Conservation (phyloP, 1,140 invertebrate genomes). For the Hyles euphorbiae region DNA sequence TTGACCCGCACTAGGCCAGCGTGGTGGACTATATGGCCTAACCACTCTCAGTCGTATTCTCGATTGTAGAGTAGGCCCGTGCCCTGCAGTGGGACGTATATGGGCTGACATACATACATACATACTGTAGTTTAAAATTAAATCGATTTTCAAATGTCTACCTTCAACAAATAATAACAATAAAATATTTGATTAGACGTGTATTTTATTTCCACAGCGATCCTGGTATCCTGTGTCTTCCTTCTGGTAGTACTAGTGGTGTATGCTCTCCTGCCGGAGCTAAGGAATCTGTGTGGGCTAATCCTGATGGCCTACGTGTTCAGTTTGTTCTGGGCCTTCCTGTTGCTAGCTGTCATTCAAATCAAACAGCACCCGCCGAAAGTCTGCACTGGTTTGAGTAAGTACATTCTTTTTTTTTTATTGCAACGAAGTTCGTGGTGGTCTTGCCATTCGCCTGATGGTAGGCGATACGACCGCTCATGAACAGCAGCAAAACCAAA, state of each 20-base stretch:
- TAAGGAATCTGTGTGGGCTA: constrained; percentile 50
- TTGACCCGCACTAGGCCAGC: too few relatives aligned
- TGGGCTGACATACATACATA: too few relatives aligned
- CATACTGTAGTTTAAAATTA: too few relatives aligned
- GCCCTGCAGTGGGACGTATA: too few relatives aligned
- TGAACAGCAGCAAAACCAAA: too few relatives aligned
- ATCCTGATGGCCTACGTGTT: constrained; percentile 50
- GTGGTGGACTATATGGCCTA: too few relatives aligned
- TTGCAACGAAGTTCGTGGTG: neutral
- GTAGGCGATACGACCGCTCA: too few relatives aligned
- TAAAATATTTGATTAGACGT: too few relatives aligned
- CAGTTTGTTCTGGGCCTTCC: constrained; percentile 38
- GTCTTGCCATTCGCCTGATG: neutral
- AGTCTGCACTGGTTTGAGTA: constrained; percentile 25
- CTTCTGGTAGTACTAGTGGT: constrained; percentile 45
- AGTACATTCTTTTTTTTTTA: constrained; percentile 3
- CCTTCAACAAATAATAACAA: too few relatives aligned
- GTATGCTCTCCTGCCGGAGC: constrained; percentile 42
- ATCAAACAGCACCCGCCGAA: neutral
- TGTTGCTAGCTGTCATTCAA: constrained; percentile 26
- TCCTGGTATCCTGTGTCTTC: constrained; percentile 45
- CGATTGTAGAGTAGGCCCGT: too few relatives aligned
- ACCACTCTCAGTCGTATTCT: too few relatives aligned
- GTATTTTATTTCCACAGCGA: constrained; percentile 18
- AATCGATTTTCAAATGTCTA: too few relatives aligned